Conservation (phyloP, 2,888 invertebrate species). For the Hypena proboscidalis region DNA sequence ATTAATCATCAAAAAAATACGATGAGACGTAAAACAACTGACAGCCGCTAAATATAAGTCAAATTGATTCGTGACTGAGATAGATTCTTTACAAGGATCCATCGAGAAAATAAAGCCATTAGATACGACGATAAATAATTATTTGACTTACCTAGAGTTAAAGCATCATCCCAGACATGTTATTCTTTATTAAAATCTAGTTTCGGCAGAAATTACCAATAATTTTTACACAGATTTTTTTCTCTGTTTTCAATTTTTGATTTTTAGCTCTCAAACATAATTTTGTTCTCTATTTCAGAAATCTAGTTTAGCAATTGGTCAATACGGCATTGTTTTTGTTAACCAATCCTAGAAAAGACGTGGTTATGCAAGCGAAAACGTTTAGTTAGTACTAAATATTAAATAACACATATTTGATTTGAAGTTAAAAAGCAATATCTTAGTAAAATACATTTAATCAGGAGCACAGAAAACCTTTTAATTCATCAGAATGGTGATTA, state of each 20-base stretch:
- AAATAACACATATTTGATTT: not conserved
- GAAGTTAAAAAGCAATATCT: too few species aligned
- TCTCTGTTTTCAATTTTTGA: slow-evolving; percentile 65
- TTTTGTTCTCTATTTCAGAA: slow-evolving; percentile 21
- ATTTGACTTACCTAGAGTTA: slow-evolving; percentile 65
- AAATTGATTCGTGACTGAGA: slow-evolving; percentile 53
- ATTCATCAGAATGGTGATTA: too few species aligned
- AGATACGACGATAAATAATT: slow-evolving; percentile 8
- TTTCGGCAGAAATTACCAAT: slow-evolving; percentile 63
- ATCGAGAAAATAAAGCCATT: slow-evolving; percentile 6
- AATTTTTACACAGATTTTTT: slow-evolving; percentile 60
- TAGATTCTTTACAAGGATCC: slow-evolving; percentile 38
- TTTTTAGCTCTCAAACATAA: slow-evolving; percentile 28
- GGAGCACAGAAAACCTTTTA: too few species aligned
- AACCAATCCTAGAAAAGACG: slow-evolving; percentile 32
- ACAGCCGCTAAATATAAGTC: slow-evolving; percentile 79
- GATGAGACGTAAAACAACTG: slow-evolving; percentile 82
- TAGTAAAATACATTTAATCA: too few species aligned
- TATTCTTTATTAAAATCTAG: slow-evolving; percentile 54
- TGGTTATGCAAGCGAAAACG: slow-evolving; percentile 22
- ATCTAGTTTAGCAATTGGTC: slow-evolving; percentile 15
- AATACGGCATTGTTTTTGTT: not conserved
- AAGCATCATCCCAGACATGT: slow-evolving; percentile 58
- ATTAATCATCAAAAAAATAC: slow-evolving; percentile 50
- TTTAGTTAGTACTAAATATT: slow-evolving; percentile 24